These are phyloP conservation scores for Carlito syrichta DNA, from an alignment of 2,113 vertebrate species.

Conservation along the genomic window DNA sequence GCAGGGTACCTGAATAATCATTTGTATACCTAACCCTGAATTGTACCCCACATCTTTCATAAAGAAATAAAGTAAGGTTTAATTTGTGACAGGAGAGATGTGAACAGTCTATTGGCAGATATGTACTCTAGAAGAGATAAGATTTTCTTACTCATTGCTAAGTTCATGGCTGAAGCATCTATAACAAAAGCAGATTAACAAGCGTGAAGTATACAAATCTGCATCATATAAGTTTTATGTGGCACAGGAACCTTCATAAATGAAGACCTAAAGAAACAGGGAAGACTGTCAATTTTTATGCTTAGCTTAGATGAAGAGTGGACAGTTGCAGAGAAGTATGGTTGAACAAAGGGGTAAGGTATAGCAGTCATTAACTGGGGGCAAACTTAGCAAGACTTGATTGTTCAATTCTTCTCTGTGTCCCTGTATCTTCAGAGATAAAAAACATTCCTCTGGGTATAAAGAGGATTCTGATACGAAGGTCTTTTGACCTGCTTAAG, in stretches of 20 bases:
- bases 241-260: not conserved
- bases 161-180: not conserved
- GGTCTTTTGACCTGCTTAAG: not conserved
- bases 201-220: not conserved
- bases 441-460: not conserved
- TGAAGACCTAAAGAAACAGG: not conserved
- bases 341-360: too few species aligned
- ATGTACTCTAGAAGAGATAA: not conserved
- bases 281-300: not conserved
- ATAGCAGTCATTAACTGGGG: rapidly evolving
- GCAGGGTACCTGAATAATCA: too few species aligned
- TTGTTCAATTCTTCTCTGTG: not conserved
- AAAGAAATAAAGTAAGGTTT: too few species aligned
- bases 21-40: too few species aligned
- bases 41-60: too few species aligned
- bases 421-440: not conserved
- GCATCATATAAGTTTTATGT: not conserved
- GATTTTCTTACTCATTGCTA: not conserved
- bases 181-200: not conserved
- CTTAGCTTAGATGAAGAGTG: not conserved
- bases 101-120: not conserved
- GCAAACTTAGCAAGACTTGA: not conserved
- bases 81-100: not conserved
- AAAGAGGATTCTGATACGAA: not conserved
- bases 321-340: not conserved